A percentile compares a stretch with the other conserved stretches of the same genome.
phyloP scores from a whole-genome alignment of 2,113 vertebrate species.

The Arizona elegans region DNA sequence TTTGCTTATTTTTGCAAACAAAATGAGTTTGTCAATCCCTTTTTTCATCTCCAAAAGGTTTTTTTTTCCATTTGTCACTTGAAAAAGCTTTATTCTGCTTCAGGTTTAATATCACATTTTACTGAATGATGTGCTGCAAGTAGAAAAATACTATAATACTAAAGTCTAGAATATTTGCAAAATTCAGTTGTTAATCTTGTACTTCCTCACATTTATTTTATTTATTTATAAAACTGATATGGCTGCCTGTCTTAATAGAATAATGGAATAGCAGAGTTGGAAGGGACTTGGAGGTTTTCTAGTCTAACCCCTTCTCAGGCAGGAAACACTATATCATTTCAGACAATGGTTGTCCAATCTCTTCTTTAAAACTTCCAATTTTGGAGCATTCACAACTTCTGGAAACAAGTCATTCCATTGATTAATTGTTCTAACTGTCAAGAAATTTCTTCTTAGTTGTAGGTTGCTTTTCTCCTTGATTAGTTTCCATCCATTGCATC shows the following conservation, averaged over 20 bases:
- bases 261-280: neutral
- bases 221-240: neutral
- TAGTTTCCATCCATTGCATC: neutral
- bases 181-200: neutral
- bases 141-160: neutral
- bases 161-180: constrained; percentile 15
- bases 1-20: constrained; percentile 27
- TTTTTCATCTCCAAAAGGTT: neutral
- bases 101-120: constrained; percentile 21
- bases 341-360: neutral
- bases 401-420: neutral
- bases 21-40: neutral
- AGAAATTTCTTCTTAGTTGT: neutral
- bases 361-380: neutral
- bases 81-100: constrained; percentile 30
- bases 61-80: neutral
- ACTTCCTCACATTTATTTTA: constrained; percentile 26
- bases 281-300: neutral
- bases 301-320: neutral
- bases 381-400: neutral
- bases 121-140: constrained; percentile 4
- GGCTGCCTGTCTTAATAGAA: neutral
- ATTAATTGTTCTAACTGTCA: neutral
- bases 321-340: neutral
- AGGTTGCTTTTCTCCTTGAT: neutral